Evolutionary conservation across 2,888 invertebrate species (phyloP), one percentile per base, ranked within the genome.

Genomic region (Leptinotarsa rubiginosa): DNA sequence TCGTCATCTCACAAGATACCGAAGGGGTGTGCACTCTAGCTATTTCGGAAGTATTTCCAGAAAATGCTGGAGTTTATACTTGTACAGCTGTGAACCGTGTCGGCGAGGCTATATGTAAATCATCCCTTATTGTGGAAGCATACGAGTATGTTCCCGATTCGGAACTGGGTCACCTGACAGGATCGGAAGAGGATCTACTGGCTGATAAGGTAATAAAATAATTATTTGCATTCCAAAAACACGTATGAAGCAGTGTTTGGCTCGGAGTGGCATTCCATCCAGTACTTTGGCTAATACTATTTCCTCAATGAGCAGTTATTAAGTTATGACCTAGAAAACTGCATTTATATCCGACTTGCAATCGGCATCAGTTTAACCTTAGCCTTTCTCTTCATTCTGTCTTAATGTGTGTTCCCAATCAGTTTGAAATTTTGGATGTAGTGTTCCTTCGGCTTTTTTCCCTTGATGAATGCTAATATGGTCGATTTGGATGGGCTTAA

Each of bases 111-210:
- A 90, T 92, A 85, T 95, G 94, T 84, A 92, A 93, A 86, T 91
- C 95, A 85, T 90, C 92, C 79, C 91, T 97, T 77, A 90, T 92
- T 83, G 94, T 97, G 81, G 96, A 96, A 93, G 97, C 97, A 64
- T 97, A 95, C 88, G 97, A 97, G 90, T 97, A 97, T 88, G 91
- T 96, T 78, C 95, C 96, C 79, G 95, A 95, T 89, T 94, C 94
- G 81, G 95, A 95, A 89, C 93, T 94, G 83, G 94, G 93, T 78
- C 89, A 91, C 80, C 83, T 88, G 83, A 92, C 92, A 74, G 90
- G 89, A 54, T 95, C 95, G 7, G 96, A 96, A 88, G 96, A 96
- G 88, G 96, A 96, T 88, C 89, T 95, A 80, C 88, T 95, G 80
- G 94, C 93, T 83, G 93, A 93, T 77, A 94, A 94, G 92, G 95